Evolutionary conservation across 2,888 invertebrate genomes (phyloP), one percentile per base, ranked within the genome.

Genomic region (Dusona sp.): DNA sequence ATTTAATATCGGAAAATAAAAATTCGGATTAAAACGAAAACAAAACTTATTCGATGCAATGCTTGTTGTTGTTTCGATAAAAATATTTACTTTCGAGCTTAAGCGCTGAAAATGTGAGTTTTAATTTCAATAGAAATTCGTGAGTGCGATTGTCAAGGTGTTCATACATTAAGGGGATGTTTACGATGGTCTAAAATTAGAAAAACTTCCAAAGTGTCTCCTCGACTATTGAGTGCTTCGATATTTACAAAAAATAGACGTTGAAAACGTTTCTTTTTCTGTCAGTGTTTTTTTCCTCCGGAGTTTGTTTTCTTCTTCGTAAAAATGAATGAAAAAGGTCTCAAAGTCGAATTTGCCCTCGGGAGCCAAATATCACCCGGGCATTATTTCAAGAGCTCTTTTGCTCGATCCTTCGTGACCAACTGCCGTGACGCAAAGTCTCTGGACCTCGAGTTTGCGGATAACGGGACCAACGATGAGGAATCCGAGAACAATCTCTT

Each of bases 311-410:
- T 19, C 36, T 57, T 29, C 19, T 51, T 64, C 2, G 19, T 25
- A 16, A 86, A 88, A 83, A 92, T 92, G 92, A 84, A 86, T 70
- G 90, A 92, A 13, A 84, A 83, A 51, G 77, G 70, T 57, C 90
- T 91, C 61, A 92, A 90, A 87, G 90, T 93, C 79, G 90, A 93
- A 84, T 94, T 94, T 81, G 92, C 90, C 57, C 89, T 94, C 65
- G 94, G 93, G 33, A 93, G 92, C 86, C 91, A 93, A 85, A 92
- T 93, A 79, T 93, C 93, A 19, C 92, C 94, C 75, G 94, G 94
- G 54, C 94, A 95, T 86, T 95, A 94, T 89, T 95, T 95, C 90
- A 95, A 95, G 92, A 95, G 95, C 91, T 94, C 95, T 85, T 95
- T 95, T 92, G 95, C 95, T 68, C 94, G 95, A 81, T 95, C 95